Base-by-base conservation (phyloP, 2,888 invertebrate genomes). In the Nemurella pictetii region DNA sequence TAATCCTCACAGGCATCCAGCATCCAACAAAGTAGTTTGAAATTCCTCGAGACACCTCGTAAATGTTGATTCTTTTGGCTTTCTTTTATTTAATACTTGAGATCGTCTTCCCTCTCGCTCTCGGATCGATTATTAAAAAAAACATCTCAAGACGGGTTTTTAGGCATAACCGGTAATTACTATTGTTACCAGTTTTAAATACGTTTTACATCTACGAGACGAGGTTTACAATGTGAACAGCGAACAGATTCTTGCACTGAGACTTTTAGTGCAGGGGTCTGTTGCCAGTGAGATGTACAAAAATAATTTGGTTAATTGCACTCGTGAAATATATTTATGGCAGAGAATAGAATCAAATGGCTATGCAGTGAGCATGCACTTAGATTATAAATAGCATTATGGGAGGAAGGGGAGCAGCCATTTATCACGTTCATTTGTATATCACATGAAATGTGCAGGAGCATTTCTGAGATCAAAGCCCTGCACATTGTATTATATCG, bases 31-130 rank as follows among this genome's bases (percentile, higher is more conserved):
- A 80, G 80, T 35, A 80, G 80, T 30, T 35, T 80, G 36, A 26
- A 80, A 35, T 80, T 25, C 80, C 35, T 35, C 12, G 35, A 35
- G 80, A 80, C 80, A 80, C 80, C 30, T 80, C 80, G 35, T 80
- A 80, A 75, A 80, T 80, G 80, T 80, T 35, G 80, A 26, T 28
- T 75, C 75, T 75, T 55, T 55, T 55, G 20, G 55, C 78, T 78
- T 78, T 32, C 80, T 80, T 35, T 80, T 26, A 80, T 32, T 75
- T 28, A 26, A 28, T 27, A 27, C 75, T 75, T 26, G 75, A 27
- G 75, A 25, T 75, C 75, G 15, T 55, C 12, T 12, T 3, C 12
- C 20, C 55, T 12, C 12, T 55, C 55, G 9, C 12, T 55, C 55
- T 2, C 9, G 20, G 20, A 55, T 15, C 9, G 20, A 55, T 15